These are phyloP conservation scores for Procambarus clarkii DNA, from an alignment of 1,140 invertebrate genomes.

Conservation along the genomic window DNA sequence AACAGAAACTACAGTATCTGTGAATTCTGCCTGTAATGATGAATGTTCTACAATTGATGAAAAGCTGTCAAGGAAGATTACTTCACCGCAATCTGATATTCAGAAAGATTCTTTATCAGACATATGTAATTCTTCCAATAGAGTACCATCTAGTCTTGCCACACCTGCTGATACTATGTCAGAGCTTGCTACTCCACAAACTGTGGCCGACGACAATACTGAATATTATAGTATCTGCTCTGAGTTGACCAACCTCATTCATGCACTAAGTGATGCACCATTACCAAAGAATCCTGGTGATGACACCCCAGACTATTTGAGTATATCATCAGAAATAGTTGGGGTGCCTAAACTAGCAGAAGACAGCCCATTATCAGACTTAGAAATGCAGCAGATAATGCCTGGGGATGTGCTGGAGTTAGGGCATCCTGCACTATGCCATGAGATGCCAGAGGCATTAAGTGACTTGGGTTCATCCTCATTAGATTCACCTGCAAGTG, in stretches of 20 bases:
- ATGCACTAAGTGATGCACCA: constrained; percentile 3
- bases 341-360: constrained; percentile 12
- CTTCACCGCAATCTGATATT: not conserved
- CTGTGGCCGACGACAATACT: constrained; percentile 34
- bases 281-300: constrained; percentile 31
- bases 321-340: constrained; percentile 38
- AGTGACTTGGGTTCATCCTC: constrained; percentile 14
- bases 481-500: constrained; percentile 28
- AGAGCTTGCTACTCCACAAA: constrained; percentile 33
- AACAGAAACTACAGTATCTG: constrained; percentile 36
- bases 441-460: not conserved
- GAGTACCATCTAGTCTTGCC: not conserved
- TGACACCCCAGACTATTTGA: constrained; percentile 44
- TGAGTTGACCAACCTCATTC: constrained; percentile 33
- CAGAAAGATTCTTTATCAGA: not conserved
- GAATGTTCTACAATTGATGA: constrained; percentile 22
- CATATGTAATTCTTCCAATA: constrained; percentile 9
- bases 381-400: constrained; percentile 18
- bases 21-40: constrained; percentile 17
- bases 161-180: constrained; percentile 1
- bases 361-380: constrained; percentile 43
- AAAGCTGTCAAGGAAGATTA: not conserved
- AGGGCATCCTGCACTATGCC: not conserved
- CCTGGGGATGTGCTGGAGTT: not conserved
- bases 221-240: constrained; percentile 51